A percentile compares a stretch with the other conserved stretches of the same genome.
Conservation (phyloP, 2,113 vertebrate species). For the Tapirus terrestris region DNA sequence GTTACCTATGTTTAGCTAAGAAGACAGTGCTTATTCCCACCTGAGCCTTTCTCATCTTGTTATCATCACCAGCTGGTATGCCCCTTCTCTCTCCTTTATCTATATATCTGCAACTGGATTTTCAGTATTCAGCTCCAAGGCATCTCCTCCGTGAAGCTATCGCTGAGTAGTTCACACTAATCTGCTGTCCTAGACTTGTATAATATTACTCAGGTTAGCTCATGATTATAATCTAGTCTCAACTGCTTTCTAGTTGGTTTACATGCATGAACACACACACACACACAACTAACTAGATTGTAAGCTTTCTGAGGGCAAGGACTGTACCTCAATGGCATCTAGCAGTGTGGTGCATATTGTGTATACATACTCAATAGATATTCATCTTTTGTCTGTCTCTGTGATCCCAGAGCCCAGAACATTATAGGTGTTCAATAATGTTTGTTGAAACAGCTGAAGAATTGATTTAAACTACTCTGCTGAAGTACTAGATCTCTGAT, state of each 20-base stretch:
- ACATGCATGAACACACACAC: fast-evolving
- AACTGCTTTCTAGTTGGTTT: background rate
- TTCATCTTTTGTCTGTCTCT: background rate
- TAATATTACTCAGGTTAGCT: background rate
- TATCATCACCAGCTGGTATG: background rate
- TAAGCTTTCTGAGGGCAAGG: background rate
- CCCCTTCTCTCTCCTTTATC: background rate
- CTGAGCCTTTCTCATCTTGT: background rate
- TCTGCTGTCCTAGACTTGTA: background rate
- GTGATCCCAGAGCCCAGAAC: background rate
- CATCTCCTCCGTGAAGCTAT: background rate
- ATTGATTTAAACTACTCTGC: background rate
- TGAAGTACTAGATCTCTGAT: background rate
- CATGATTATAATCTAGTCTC: background rate
- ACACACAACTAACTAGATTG: background rate
- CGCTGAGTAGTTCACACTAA: background rate
- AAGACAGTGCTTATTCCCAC: background rate
- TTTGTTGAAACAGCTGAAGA: background rate
- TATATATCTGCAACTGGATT: background rate
- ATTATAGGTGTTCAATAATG: background rate
- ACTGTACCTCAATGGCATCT: background rate
- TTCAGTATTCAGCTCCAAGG: background rate
- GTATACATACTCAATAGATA: background rate
- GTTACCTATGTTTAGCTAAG: background rate
- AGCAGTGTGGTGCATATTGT: background rate